phyloP scores from a whole-genome alignment of 1,140 invertebrate genomes.

The Maniola jurtina region DNA sequence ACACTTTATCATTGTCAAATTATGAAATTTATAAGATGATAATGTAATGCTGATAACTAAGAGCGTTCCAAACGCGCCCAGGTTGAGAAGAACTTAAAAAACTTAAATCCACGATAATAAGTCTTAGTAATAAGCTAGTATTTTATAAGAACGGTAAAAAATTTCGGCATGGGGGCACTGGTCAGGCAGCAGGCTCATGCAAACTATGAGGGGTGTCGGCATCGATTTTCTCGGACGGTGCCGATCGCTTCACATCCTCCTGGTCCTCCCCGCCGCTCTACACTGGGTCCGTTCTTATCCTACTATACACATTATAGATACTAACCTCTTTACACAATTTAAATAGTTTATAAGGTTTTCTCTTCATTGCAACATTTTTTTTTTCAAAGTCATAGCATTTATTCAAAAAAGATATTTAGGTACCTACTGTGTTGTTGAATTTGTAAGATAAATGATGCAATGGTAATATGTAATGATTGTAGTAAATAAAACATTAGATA shows the following conservation, averaged over 20 bases:
- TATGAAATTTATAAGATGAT: no score
- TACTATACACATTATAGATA: slow-evolving; percentile 34
- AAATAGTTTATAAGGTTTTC: slow-evolving; percentile 27
- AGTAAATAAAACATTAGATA: no score
- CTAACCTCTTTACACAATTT: slow-evolving; percentile 28
- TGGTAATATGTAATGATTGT: no score
- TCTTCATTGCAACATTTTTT: not conserved
- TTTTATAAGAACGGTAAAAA: slow-evolving; percentile 7
- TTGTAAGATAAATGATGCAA: no score
- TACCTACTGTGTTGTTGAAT: no score
- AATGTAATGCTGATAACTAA: no score
- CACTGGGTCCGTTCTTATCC: slow-evolving; percentile 52
- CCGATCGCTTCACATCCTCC: slow-evolving; percentile 66
- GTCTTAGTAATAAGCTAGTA: not conserved
- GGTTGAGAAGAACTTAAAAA: no score
- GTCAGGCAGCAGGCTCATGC: slow-evolving; percentile 51
- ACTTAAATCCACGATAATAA: not conserved
- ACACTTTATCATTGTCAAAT: no score
- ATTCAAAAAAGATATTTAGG: no score
- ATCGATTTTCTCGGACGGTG: slow-evolving; percentile 74
- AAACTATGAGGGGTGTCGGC: slow-evolving; percentile 71
- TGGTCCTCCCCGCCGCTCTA: slow-evolving; percentile 60
- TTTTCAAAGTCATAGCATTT: no score
- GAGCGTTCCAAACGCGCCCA: no score
- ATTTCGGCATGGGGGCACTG: slow-evolving; percentile 16